phyloP scores from a whole-genome alignment of 2,797 vertebrate species.

The Siniperca undulata region DNA sequence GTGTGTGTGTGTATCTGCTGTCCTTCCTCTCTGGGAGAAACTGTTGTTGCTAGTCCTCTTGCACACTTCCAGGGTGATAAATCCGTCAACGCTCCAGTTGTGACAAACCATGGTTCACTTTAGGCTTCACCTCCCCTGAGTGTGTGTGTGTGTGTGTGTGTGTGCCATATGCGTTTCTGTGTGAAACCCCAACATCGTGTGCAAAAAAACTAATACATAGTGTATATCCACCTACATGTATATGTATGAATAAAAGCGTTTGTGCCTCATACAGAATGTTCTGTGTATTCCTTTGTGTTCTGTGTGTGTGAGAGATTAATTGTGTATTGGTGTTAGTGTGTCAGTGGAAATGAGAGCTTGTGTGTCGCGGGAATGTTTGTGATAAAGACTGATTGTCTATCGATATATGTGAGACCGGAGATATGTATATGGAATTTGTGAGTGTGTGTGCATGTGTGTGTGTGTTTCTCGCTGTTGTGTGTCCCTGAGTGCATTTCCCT shows the following conservation, averaged over 20 bases:
- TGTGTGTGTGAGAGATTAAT: slow-evolving; percentile 54
- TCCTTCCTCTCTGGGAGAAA: slow-evolving; percentile 50
- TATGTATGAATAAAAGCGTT: slow-evolving; percentile 12
- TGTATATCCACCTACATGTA: slow-evolving; percentile 10
- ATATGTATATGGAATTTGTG: slow-evolving; percentile 43
- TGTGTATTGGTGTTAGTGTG: slow-evolving; percentile 68
- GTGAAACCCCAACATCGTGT: slow-evolving; percentile 6
- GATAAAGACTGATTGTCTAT: slow-evolving; percentile 71
- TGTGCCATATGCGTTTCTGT: neutral
- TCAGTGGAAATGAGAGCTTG: slow-evolving; percentile 66
- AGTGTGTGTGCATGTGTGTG: slow-evolving; percentile 26
- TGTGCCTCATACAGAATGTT: neutral
- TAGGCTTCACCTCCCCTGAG: slow-evolving; percentile 40
- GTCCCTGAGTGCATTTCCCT: slow-evolving; percentile 75
- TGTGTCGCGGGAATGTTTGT: slow-evolving; percentile 60
- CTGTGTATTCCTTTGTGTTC: slow-evolving; percentile 6
- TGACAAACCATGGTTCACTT: slow-evolving; percentile 72
- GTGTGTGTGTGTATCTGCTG: slow-evolving; percentile 47
- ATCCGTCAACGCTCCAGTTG: slow-evolving; percentile 55
- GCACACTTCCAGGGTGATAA: slow-evolving; percentile 64
- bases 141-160: slow-evolving; percentile 24
- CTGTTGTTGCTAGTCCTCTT: slow-evolving; percentile 44
- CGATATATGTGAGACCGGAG: slow-evolving; percentile 51
- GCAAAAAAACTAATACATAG: neutral
- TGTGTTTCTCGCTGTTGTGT: slow-evolving; percentile 51